Base-by-base conservation (phyloP, 2,113 vertebrate species). In the Bombycilla garrulus region DNA sequence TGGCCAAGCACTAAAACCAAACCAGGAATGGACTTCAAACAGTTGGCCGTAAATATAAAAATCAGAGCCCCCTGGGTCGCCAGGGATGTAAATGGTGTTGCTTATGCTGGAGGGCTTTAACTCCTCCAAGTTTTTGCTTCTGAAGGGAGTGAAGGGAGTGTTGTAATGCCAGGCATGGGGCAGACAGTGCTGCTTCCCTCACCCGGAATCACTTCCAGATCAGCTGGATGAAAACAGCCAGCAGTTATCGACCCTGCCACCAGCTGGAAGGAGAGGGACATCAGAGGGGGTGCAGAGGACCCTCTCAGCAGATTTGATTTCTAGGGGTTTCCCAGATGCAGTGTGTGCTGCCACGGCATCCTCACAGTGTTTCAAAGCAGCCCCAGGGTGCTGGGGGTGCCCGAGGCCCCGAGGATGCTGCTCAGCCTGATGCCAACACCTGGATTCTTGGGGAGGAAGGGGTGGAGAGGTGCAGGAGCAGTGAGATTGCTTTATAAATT, bases 21-120 rank as follows among this genome's bases (percentile, higher is more conserved):
- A 95, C 29, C 50, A 60, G 53, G 54, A 86, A 88, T 28, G 76
- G 83, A 60, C 70, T 97, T 97, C 77, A 91, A 96, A 93, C 69
- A 56, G 81, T 70, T 79, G 74, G 82, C 77, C 57, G 85, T 91
- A 97, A 98, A 95, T 94, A 94, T 64, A 96, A 97, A 82, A 95
- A 90, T 77, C 48, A 77, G 77, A 96, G 64, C 62, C 40, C 69
- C 64, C 9, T 19, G 90, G 69, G 76, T 92, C 12, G 24, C 71
- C 42, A 23, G 79, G 77, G 65, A 86, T 76, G 61, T 61, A 79
- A 84, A 83, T 16, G 57, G n/a, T 25, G 25, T 35, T 60, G 50
- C 58, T 61, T 9, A 2, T 19, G 19, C 69, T 19, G 24, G n/a
- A 53, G 47, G 21, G 24, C 47, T 90, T 97, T 57, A 89, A 51